Evolutionary conservation across 2,113 vertebrate species (phyloP).

Genomic region (Orthochromis indermauri): DNA sequence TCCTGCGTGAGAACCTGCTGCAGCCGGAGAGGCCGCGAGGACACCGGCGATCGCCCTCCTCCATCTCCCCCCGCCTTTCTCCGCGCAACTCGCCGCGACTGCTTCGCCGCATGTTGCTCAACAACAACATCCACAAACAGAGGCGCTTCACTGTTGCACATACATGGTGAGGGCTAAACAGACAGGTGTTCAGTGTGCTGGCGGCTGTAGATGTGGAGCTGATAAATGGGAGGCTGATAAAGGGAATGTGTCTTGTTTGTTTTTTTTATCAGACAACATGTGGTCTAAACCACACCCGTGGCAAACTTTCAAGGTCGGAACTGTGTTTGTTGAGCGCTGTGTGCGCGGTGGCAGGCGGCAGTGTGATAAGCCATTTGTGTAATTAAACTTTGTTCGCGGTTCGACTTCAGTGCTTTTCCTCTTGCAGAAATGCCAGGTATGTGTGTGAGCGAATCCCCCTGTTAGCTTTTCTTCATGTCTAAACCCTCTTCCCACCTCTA

Average conservation of each 20-base stretch:
- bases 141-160: constrained; percentile 95
- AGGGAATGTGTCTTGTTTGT: not conserved
- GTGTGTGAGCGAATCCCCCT: constrained; percentile 1
- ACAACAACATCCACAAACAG: constrained; percentile 91
- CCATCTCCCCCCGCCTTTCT: constrained; percentile 85
- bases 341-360: not conserved
- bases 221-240: not conserved
- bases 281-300: constrained; percentile 7
- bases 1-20: constrained; percentile 93
- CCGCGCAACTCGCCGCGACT: constrained; percentile 91
- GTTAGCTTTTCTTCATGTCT: not conserved
- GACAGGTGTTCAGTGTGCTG: not conserved
- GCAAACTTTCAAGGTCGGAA: constrained; percentile 41
- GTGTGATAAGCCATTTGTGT: constrained; percentile 2
- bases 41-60: constrained; percentile 78
- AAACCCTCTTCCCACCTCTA: constrained; percentile 17
- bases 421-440: not conserved
- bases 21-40: constrained; percentile 84
- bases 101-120: constrained; percentile 91
- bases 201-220: not conserved
- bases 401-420: not conserved
- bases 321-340: constrained; percentile 8
- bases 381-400: constrained; percentile 40
- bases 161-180: constrained; percentile 84
- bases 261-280: not conserved